Conservation (phyloP, 2,797 vertebrate species). For the Myotis daubentonii region DNA sequence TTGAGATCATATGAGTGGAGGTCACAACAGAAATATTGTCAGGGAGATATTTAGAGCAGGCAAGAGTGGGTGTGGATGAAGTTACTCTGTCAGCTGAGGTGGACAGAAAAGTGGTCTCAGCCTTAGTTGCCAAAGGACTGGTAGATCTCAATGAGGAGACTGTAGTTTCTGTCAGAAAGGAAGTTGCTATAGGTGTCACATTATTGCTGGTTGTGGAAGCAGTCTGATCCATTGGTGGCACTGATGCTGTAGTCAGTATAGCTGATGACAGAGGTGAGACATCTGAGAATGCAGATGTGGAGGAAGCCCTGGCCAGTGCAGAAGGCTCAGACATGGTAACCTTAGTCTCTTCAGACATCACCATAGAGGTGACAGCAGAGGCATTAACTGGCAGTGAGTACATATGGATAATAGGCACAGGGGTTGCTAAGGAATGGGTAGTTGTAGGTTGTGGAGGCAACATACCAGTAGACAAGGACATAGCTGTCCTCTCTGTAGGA, state of each 20-base stretch:
- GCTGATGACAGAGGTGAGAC: neutral
- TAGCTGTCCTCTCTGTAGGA: neutral
- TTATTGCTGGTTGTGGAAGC: neutral
- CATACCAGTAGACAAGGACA: neutral
- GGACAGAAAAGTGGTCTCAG: neutral
- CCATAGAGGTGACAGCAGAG: neutral
- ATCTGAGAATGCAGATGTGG: slow-evolving; percentile 15
- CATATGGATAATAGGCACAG: neutral
- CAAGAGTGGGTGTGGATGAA: neutral
- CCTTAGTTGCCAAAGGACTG: neutral
- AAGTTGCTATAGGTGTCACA: neutral
- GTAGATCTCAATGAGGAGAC: neutral
- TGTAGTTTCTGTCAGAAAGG: slow-evolving; percentile 43
- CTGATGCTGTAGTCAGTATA: neutral
- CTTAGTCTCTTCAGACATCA: slow-evolving; percentile 14
- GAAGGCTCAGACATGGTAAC: neutral
- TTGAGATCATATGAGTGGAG: slow-evolving; percentile 23
- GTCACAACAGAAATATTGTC: neutral
- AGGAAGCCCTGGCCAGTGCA: neutral
- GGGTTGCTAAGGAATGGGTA: neutral
- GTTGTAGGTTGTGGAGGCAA: neutral
- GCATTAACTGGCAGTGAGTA: slow-evolving; percentile 26
- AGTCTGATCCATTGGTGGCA: neutral
- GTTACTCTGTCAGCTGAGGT: slow-evolving; percentile 39
- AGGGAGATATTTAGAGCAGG: slow-evolving; percentile 26